Evolutionary conservation across 1,140 invertebrate genomes (phyloP), one percentile per base, ranked within the genome.

Genomic region (Megalopta genalis): DNA sequence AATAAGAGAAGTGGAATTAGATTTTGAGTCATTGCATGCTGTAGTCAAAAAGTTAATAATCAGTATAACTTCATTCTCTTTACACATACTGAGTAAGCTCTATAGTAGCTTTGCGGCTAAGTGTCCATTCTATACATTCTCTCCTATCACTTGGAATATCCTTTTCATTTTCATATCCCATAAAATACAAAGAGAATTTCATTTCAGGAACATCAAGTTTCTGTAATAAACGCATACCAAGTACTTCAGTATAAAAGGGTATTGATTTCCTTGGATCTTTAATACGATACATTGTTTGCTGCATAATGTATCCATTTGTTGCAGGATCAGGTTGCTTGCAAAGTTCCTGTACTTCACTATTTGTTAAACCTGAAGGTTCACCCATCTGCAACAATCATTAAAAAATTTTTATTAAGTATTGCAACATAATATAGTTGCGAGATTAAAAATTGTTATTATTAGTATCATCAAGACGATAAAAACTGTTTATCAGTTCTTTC

Each of bases 271-370:
- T 95, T 2, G 98, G 97, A 91, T 99, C 98, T 91, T 98, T 99
- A 66, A 99, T 98, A 72, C 98, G 95, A 88, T 97, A 97, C 98
- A 99, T 99, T 12, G 98, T 99, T 95, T 99, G 98, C 94, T 99
- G 98, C 90, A 99, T 97, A 75, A 99, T 94, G 89, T 97, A 99
- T 69, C 97, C 97, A 92, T 95, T 95, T 23, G 96, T 96, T 10
- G 93, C 90, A 37, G 93, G 89, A 90, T 95, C 94, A 62, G 94
- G 93, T 72, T 94, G 93, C 75, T 94, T 92, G 90, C 96, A 96
- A 60, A 96, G 91, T 83, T 94, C 93, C 64, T 94, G 93, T 59
- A 95, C 94, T 91, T 96, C 95, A 81, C 94, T 94, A 86, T 95
- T 94, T 27, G 94, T 94, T 65, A 94, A 93, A 82, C 93, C 94